Evolutionary conservation across 2,113 vertebrate species (phyloP).

Genomic region (Circaetus gallicus): DNA sequence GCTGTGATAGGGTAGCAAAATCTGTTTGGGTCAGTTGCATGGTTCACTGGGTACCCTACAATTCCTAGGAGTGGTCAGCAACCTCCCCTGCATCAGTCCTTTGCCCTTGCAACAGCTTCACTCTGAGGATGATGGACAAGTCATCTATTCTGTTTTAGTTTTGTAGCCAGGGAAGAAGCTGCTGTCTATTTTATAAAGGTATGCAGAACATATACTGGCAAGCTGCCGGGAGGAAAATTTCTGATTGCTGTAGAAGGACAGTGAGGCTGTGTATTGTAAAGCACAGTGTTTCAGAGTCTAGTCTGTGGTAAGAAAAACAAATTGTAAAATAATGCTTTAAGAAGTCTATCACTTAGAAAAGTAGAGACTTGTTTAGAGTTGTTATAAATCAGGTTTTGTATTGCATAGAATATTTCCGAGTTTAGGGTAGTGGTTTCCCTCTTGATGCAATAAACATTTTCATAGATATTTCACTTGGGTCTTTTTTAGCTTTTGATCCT

Average conservation of each 20-base stretch:
- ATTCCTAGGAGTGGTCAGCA: background rate
- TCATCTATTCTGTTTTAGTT: background rate
- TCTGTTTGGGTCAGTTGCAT: background rate
- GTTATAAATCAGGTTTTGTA: background rate
- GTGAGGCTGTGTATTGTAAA: background rate
- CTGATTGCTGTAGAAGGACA: background rate
- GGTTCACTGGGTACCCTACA: background rate
- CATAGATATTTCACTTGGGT: background rate
- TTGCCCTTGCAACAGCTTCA: background rate
- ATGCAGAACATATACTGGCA: background rate
- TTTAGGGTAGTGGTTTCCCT: background rate
- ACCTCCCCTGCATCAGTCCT: background rate
- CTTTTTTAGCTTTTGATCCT: background rate
- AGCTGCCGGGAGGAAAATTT: background rate
- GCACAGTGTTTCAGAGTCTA: background rate
- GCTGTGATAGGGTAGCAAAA: background rate
- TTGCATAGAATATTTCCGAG: background rate
- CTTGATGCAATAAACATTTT: background rate
- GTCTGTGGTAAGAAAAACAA: background rate
- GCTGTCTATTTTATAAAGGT: background rate
- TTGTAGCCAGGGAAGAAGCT: background rate
- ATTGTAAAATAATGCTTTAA: background rate
- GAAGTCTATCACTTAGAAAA: background rate
- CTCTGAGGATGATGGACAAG: background rate
- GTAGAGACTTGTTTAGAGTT: background rate